phyloP scores from a whole-genome alignment of 2,113 vertebrate species.

The Rhipidura dahli region DNA sequence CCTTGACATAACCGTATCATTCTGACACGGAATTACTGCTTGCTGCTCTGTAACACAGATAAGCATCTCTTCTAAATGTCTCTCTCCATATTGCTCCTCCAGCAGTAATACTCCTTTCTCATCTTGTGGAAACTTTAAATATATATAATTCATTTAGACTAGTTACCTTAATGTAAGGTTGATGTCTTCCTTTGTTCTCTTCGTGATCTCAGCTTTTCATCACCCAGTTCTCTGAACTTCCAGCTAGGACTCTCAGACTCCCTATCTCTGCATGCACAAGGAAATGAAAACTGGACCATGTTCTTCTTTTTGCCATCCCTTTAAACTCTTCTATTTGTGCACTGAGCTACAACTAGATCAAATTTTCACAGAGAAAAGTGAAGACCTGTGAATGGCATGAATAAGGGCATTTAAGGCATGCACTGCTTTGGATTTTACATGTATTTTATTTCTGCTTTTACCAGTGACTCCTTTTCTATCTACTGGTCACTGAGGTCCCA shows the following conservation, averaged over 20 bases:
- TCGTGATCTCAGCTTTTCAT: neutral
- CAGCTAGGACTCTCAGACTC: neutral
- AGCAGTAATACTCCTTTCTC: neutral
- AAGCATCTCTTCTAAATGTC: neutral
- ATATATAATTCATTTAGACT: neutral
- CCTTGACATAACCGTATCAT: neutral
- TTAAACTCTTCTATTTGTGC: neutral
- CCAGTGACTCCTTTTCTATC: neutral
- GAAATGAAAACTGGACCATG: neutral
- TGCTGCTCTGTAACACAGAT: neutral
- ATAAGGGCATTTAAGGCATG: neutral
- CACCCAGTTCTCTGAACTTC: neutral
- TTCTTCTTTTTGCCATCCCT: neutral
- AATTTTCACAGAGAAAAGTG: neutral
- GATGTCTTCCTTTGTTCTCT: neutral
- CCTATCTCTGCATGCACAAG: neutral
- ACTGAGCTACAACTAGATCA: neutral
- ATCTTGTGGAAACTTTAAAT: neutral
- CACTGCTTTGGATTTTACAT: neutral
- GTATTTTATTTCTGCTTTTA: neutral
- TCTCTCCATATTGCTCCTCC: neutral
- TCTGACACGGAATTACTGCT: neutral
- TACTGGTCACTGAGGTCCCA: neutral
- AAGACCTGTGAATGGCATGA: neutral
- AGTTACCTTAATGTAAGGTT: neutral